These are phyloP conservation scores for Octodonta nipae DNA, from an alignment of 2,888 invertebrate genomes.

Conservation along the genomic window DNA sequence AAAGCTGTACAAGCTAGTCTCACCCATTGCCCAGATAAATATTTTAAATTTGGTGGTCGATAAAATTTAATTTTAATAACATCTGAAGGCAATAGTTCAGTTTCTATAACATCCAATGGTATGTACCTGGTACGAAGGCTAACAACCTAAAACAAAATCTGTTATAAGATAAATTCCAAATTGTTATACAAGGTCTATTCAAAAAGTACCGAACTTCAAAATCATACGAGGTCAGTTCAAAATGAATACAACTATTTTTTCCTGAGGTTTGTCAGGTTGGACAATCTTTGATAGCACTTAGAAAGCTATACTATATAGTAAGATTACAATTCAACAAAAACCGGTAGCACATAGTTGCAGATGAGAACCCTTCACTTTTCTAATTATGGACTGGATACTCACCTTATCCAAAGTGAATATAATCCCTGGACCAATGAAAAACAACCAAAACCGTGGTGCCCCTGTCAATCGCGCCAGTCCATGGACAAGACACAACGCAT, in stretches of 20 bases:
- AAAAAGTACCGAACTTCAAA: too few relatives aligned
- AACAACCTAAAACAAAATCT: constrained; percentile 53
- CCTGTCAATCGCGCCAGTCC: constrained; percentile 85
- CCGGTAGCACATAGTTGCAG: too few relatives aligned
- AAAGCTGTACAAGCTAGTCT: constrained; percentile 83
- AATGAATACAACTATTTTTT: too few relatives aligned
- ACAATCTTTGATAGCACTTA: too few relatives aligned
- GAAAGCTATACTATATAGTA: too few relatives aligned
- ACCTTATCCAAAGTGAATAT: constrained; percentile 83
- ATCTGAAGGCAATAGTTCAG: constrained; percentile 84
- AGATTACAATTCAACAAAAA: too few relatives aligned
- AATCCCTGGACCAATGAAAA: constrained; percentile 81
- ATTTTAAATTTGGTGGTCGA: constrained; percentile 87
- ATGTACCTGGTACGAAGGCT: constrained; percentile 81
- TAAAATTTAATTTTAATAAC: constrained; percentile 91
- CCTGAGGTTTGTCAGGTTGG: too few relatives aligned
- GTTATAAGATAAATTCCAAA: too few relatives aligned
- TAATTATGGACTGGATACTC: too few relatives aligned
- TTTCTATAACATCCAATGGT: constrained; percentile 84
- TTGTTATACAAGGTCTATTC: too few relatives aligned
- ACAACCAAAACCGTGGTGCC: constrained; percentile 85
- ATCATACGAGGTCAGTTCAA: too few relatives aligned
- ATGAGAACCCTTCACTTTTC: too few relatives aligned
- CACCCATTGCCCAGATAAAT: constrained; percentile 89
- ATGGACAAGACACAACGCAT: constrained; percentile 75